Evolutionary conservation across 1,140 invertebrate species (phyloP), one percentile per base, ranked within the genome.

Genomic region (Drosophila sulfurigaster): DNA sequence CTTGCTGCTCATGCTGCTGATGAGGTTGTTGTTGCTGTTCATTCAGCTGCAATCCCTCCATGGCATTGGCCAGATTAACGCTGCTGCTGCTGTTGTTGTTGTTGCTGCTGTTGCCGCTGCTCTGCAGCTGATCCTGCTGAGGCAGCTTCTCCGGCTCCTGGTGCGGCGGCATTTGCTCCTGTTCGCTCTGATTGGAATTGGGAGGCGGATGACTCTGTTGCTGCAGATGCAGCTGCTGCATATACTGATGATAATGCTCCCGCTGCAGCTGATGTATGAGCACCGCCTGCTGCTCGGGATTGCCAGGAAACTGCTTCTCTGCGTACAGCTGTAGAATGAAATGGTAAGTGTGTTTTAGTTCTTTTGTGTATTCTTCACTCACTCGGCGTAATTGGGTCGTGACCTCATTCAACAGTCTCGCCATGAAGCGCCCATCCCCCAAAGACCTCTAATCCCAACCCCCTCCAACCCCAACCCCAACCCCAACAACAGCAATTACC

Each of bases 231-330:
- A 96, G 82, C 89, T 97, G 98, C 88, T 99, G 97, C 96, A 99
- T 98, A 91, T 99, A 99, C 90, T 99, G 98, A 91, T 99, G 97
- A 92, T 99, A 99, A 93, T 99, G 98, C 83, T 99, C 98, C 79
- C 99, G 98, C 93, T 99, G 98, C 43, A 99, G 93, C 89, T 99
- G 98, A 51, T 96, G 94, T 57, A 99, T 98, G 13, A 99, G 93
- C 56, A 98, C 95, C 1, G 96, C 97, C 95, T 99, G 99, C 94
- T 99, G 97, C 81, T 99, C 97, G 6, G 96, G 96, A 93, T 94
- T 95, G 10, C 96, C 97, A 7, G 99, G 98, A 93, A 96, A 99
- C 90, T 99, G 99, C 91, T 99, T 98, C 79, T 99, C 96, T 0
- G 98, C 98, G 93, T 99, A 99, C 52, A 95, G 83, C 91, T 92